Percentiles rank a stretch among this genome's conserved stretches.
These are phyloP conservation scores for Elaphurus davidianus DNA, from an alignment of 2,113 vertebrate species.

Conservation along the genomic window DNA sequence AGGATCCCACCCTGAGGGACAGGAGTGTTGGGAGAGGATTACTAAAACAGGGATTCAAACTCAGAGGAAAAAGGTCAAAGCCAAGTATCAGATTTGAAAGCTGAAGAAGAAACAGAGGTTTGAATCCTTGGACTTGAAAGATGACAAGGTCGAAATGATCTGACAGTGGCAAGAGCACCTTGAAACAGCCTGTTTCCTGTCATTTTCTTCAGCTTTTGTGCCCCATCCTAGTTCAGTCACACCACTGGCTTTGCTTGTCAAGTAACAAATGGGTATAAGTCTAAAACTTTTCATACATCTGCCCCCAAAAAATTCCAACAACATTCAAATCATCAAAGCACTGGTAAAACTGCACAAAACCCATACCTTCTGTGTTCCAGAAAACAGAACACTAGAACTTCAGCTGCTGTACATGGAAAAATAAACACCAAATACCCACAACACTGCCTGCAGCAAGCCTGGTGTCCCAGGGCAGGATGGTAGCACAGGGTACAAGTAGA, in stretches of 20 bases:
- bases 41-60: not conserved
- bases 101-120: not conserved
- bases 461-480: not conserved
- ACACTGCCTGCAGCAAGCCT: not conserved
- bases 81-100: not conserved
- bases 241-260: not conserved
- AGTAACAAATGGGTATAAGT: not conserved
- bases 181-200: not conserved
- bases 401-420: not conserved
- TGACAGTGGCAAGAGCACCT: not conserved
- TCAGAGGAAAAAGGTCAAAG: not conserved
- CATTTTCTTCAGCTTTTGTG: not conserved
- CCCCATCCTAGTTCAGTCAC: not conserved
- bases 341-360: not conserved
- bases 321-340: not conserved
- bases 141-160: not conserved
- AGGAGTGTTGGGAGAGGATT: rapidly evolving
- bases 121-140: not conserved
- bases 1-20: not conserved
- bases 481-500: not conserved
- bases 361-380: not conserved
- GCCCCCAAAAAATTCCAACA: not conserved
- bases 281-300: not conserved
- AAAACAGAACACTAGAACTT: not conserved
- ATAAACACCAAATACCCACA: not conserved